Percentiles rank a stretch among this genome's conserved stretches.
These are phyloP conservation scores for Platyscapa corneri DNA, from an alignment of 1,140 invertebrate genomes.

Conservation along the genomic window DNA sequence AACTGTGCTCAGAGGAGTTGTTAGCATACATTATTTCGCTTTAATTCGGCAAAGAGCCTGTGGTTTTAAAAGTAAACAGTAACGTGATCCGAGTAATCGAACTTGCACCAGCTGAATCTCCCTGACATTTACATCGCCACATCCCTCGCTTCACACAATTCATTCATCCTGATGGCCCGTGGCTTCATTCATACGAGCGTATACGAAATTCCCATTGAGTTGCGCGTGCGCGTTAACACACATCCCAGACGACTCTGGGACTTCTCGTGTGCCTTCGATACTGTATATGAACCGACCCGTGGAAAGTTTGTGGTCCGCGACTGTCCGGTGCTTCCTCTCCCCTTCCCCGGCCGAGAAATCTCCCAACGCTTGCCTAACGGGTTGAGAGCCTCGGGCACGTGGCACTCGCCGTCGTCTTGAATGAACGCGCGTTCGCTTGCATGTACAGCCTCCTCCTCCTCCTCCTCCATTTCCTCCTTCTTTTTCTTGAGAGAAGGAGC, in stretches of 20 bases:
- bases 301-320: conserved; percentile 1
- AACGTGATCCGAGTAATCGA: not conserved
- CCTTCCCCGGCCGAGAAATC: not conserved
- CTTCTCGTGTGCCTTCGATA: not conserved
- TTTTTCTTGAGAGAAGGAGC: conserved; percentile 3
- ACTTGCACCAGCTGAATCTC: not conserved
- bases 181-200: not conserved
- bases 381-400: conserved; percentile 71
- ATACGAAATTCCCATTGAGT: not conserved
- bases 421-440: conserved; percentile 60
- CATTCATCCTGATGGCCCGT: not conserved
- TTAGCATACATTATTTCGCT: too few relatives aligned
- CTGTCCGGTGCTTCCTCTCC: not conserved
- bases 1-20: too few relatives aligned
- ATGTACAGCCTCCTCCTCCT: not conserved
- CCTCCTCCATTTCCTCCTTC: not conserved
- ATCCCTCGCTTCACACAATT: not conserved
- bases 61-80: not conserved
- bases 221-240: too few relatives aligned
- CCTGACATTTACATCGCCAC: not conserved
- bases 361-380: conserved; percentile 52
- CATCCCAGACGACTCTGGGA: not conserved
- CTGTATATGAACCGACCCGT: not conserved
- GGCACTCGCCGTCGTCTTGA: conserved; percentile 65
- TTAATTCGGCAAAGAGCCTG: too few relatives aligned